A percentile compares a stretch with the other conserved stretches of the same genome.
These are phyloP conservation scores for Calephelis perditalis DNA, from an alignment of 2,888 invertebrate species.

Conservation along the genomic window DNA sequence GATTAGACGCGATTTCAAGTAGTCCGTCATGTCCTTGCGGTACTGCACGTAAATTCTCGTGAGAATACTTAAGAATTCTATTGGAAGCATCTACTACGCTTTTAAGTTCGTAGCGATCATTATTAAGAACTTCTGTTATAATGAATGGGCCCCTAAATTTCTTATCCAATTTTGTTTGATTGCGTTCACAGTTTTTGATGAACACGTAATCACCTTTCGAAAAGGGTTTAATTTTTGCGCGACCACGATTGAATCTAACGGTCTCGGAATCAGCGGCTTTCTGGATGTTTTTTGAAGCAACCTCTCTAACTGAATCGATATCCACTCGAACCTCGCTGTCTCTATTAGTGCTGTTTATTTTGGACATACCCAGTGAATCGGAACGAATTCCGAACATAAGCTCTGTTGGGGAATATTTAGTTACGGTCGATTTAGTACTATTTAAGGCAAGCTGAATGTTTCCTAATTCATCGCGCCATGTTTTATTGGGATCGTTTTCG, in stretches of 20 bases:
- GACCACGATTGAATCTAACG: slow-evolving; percentile 19
- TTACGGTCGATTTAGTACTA: not conserved
- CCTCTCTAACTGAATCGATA: not conserved
- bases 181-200: slow-evolving; percentile 28
- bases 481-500: not conserved
- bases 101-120: slow-evolving; percentile 26
- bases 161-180: slow-evolving; percentile 29
- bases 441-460: slow-evolving; percentile 9
- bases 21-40: slow-evolving; percentile 19
- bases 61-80: slow-evolving; percentile 25
- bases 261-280: slow-evolving; percentile 14
- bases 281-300: slow-evolving; percentile 15
- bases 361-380: not conserved
- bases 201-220: slow-evolving; percentile 29
- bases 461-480: slow-evolving; percentile 7
- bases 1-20: slow-evolving; percentile 13
- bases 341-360: not conserved
- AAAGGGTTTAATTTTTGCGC: slow-evolving; percentile 25
- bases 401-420: not conserved
- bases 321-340: not conserved
- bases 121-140: slow-evolving; percentile 19
- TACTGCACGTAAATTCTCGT: slow-evolving; percentile 28
- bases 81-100: slow-evolving; percentile 20
- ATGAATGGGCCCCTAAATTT: slow-evolving; percentile 28
- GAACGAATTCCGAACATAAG: not conserved